Evolutionary conservation across 1,140 invertebrate genomes (phyloP).

Genomic region (Octopus sinensis): DNA sequence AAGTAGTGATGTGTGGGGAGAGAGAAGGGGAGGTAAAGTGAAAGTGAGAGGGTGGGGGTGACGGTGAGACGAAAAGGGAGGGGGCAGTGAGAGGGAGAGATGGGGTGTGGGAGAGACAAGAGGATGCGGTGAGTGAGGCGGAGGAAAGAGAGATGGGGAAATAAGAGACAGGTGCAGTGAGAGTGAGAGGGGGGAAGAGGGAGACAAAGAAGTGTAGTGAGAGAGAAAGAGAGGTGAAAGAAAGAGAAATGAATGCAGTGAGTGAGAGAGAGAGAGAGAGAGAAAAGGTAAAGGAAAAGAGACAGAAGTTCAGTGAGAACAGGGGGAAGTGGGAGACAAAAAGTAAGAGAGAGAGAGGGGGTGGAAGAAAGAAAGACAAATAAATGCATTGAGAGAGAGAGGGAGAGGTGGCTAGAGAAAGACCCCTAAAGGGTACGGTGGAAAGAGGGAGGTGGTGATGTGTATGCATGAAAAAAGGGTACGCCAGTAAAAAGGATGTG

Average conservation of each 20-base stretch:
- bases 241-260: not conserved
- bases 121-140: not conserved
- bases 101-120: not conserved
- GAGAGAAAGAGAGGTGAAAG: not conserved
- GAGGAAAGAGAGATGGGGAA: not conserved
- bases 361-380: not conserved
- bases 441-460: not conserved
- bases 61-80: not conserved
- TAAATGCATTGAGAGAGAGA: not conserved
- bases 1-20: not conserved
- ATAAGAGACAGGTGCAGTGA: not conserved
- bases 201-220: not conserved
- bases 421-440: not conserved
- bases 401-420: not conserved
- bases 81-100: not conserved
- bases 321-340: not conserved
- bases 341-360: not conserved
- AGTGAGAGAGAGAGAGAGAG: not conserved
- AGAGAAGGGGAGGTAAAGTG: not conserved
- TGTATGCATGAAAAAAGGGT: not conserved
- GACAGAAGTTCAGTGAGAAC: not conserved
- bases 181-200: not conserved
- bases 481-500: not conserved
- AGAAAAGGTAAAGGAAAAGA: not conserved
- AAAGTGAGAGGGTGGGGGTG: not conserved